Base-by-base conservation (phyloP, 2,797 vertebrate genomes). In the Microctenopoma stevenorrisi region DNA sequence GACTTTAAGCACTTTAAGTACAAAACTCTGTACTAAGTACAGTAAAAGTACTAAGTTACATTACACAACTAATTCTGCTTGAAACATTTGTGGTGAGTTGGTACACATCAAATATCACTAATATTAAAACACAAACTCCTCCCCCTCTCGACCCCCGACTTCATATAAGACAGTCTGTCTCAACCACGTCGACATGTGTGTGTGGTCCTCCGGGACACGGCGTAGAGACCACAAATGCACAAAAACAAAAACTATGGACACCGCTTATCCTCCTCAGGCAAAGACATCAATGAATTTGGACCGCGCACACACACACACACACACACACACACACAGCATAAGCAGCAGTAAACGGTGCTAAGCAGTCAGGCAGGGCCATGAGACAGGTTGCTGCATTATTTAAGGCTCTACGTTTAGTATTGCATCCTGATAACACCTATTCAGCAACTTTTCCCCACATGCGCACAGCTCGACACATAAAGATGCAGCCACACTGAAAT, bases 381-480 rank as follows among this genome's bases (percentile, higher is more conserved):
- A 91, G 92, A 93, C 89, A 86, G 89, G 85, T 85, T 81, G 57
- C 79, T 95, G 91, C 93, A 94, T 94, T 93, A 94, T 94, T 94
- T 91, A 95, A 93, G 84, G 72, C 58, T 81, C 88, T 83, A 91
- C 83, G 67, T 92, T 93, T 87, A 83, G 85, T 89, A 89, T 91
- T 90, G 90, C 90, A 89, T 87, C 86, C 79, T 76, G 81, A 92
- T 92, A 93, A 85, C 89, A 92, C 90, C 85, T 82, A 91, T 89
- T 94, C 93, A 94, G 92, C 93, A 90, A 79, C 85, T 90, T 91
- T 86, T 16, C 33, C 74, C 67, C 58, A 44, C 64, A 78, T 64
- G 63, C 51, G 47, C 72, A 77, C 16, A 64, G 71, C 70, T 65
- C 59, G 56, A 67, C 67, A 68, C 13, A 42, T 55, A 30, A 35